phyloP scores from a whole-genome alignment of 2,797 vertebrate species.

The Melanotaenia maccullochi region DNA sequence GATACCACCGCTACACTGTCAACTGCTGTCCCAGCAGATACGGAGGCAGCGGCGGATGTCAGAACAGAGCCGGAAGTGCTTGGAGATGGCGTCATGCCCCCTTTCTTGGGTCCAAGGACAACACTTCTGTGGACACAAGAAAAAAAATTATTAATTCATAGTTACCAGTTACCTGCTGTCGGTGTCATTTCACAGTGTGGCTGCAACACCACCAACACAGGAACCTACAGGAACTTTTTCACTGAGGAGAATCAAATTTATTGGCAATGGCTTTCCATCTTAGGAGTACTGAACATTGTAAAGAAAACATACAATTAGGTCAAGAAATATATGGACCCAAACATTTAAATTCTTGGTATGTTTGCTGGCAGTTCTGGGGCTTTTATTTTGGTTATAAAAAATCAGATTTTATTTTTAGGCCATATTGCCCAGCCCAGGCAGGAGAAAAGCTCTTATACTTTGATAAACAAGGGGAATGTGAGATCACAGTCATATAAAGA shows the following conservation, averaged over 20 bases:
- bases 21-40: constrained; percentile 73
- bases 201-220: constrained; percentile 11
- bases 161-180: constrained; percentile 6
- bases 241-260: neutral
- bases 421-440: neutral
- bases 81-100: constrained; percentile 71
- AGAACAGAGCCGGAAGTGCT: constrained; percentile 54
- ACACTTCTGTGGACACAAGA: constrained; percentile 87
- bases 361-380: neutral
- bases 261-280: constrained; percentile 6
- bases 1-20: constrained; percentile 93
- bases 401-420: too few relatives aligned
- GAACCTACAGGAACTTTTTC: neutral
- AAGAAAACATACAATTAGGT: neutral
- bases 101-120: constrained; percentile 90
- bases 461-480: neutral
- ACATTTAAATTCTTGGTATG: neutral
- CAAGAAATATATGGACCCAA: neutral
- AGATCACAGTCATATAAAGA: neutral
- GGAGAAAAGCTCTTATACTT: neutral
- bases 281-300: neutral
- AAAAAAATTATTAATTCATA: constrained; percentile 21
- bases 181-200: neutral
- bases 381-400: neutral
- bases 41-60: constrained; percentile 60